Evolutionary conservation across 2,113 vertebrate genomes (phyloP).

Genomic region (Tychaedon coryphoeus): DNA sequence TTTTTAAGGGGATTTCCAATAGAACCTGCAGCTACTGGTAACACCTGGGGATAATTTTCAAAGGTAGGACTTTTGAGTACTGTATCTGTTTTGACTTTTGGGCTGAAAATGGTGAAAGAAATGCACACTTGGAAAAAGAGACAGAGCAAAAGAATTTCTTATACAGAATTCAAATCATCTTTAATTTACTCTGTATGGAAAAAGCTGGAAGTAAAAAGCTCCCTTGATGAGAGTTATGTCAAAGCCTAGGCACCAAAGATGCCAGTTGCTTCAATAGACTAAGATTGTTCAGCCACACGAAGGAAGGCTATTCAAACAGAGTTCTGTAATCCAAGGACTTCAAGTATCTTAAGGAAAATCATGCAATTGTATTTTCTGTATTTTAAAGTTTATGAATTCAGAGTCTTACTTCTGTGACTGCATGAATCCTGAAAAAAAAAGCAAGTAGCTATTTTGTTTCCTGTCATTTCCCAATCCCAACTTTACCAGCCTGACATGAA

Average conservation of each 20-base stretch:
- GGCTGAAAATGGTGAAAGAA: neutral
- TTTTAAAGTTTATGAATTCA: neutral
- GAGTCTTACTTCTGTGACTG: neutral
- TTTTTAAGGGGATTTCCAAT: neutral
- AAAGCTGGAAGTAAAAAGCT: neutral
- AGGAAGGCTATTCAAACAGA: neutral
- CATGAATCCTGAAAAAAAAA: neutral
- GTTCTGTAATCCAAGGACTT: neutral
- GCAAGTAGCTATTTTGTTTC: neutral
- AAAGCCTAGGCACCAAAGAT: neutral
- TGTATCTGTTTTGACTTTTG: neutral
- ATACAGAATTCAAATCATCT: neutral
- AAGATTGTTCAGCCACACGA: neutral
- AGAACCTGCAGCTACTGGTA: neutral
- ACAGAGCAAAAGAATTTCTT: neutral
- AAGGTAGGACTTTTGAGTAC: neutral
- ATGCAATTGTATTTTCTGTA: neutral
- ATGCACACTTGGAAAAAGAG: neutral
- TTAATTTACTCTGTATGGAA: neutral
- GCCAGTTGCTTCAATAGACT: neutral
- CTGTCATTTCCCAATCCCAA: neutral
- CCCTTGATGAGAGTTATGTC: neutral
- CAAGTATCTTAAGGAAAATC: neutral
- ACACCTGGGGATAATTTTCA: neutral
- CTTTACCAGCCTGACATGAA: neutral